Conservation (phyloP, 1,140 invertebrate species). For the Ostrea denselamellosa region DNA sequence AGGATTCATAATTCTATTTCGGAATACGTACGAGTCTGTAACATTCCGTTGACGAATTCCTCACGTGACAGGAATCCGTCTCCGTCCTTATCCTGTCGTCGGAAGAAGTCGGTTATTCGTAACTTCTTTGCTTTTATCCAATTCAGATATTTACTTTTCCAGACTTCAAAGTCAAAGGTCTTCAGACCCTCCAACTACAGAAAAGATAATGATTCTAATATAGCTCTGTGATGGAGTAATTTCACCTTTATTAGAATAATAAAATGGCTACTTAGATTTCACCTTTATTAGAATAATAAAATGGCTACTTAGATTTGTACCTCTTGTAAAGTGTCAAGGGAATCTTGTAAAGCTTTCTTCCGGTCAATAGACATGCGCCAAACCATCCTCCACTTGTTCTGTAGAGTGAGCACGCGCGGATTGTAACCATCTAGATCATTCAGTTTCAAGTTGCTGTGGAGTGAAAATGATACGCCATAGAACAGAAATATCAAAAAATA, state of each 20-base stretch:
- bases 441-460: conserved; percentile 72
- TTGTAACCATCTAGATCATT: conserved; percentile 76
- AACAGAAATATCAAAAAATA: neutral
- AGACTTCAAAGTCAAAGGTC: conserved; percentile 99
- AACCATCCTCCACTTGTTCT: conserved; percentile 97
- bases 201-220: neutral
- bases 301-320: conserved; percentile 59
- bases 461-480: neutral
- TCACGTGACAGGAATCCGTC: conserved; percentile 96
- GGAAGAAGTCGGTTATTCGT: conserved; percentile 97
- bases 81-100: conserved; percentile 99
- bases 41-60: conserved; percentile 95
- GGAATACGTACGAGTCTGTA: conserved; percentile 71
- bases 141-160: conserved; percentile 95
- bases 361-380: conserved; percentile 98
- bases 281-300: neutral
- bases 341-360: conserved; percentile 94
- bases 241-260: neutral
- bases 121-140: conserved; percentile 99
- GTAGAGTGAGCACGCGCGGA: conserved; percentile 89
- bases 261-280: no score
- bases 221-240: neutral
- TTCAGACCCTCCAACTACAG: conserved; percentile 81
- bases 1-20: neutral
- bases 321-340: conserved; percentile 93